Evolutionary conservation across 2,888 invertebrate species (phyloP), one percentile per base, ranked within the genome.

Genomic region (Drosophila mayaguana): DNA sequence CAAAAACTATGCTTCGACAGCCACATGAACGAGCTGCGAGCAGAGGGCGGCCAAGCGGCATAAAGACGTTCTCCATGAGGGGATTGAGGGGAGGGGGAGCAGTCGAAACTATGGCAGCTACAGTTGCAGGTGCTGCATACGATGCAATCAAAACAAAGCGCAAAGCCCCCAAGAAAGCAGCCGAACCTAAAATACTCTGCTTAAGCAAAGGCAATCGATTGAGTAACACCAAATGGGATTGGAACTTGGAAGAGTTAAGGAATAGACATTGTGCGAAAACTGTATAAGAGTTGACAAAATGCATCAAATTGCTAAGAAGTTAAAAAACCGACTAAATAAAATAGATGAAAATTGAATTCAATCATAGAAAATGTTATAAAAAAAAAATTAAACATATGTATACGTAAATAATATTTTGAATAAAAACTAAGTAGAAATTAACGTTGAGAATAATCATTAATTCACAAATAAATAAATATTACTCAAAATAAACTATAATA

Each of bases 1-100:
- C 91, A 91, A 91, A 91, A 91, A 89, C 88, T 90, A 86, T 91
- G 84, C 91, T 88, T 85, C 90, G 87, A 85, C 90, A 90, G 86
- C 85, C 89, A 88, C 90, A 83, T 88, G 79, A 86, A 88, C 86
- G 77, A 87, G 88, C 89, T 61, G 57, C 38, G 67, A 22, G 46
- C 63, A 22, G n/a, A 63, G 64, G 63, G 57, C 57, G 38, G 18
- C 40, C 67, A 11, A 71, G 66, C n/a, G 43, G 64, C 59, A 60
- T 61, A 50, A 65, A 72, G 57, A 53, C 34, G 57, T 18, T 43
- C 42, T 4, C 38, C 14, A 16, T 25, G 65, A 18, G 38, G 46
- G 28, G 2, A 20, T 22, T 36, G 50, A 34, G 50, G 22, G 28
- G 43, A 3, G 40, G 0, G 38, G 3, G 7, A n/a, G 38, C 8